Evolutionary conservation across 2,113 vertebrate species (phyloP).

Genomic region (Tor tambroides): DNA sequence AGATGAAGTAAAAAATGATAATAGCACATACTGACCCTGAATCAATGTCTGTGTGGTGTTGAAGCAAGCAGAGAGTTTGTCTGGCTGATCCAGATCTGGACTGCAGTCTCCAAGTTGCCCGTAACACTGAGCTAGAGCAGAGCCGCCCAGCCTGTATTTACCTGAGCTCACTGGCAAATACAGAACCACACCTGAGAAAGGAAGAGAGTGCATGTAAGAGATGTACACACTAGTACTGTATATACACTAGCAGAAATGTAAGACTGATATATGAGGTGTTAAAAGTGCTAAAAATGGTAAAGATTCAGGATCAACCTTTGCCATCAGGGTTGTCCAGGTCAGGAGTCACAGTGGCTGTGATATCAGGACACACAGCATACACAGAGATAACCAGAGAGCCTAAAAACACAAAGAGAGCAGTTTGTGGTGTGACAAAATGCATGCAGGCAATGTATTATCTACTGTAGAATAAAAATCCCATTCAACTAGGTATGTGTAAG

Average conservation of each 20-base stretch:
- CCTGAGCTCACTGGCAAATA: slow-evolving; percentile 82
- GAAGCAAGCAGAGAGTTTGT: slow-evolving; percentile 79
- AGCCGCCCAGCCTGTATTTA: slow-evolving; percentile 84
- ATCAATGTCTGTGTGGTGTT: slow-evolving; percentile 83
- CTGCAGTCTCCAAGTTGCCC: slow-evolving; percentile 85
- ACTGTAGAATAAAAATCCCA: background rate
- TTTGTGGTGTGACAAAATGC: background rate
- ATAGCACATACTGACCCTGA: slow-evolving; percentile 69
- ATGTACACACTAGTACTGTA: slow-evolving; percentile 60
- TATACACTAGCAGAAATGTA: background rate
- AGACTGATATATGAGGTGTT: background rate
- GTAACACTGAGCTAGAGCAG: slow-evolving; percentile 89
- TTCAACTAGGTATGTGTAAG: background rate
- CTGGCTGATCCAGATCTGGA: slow-evolving; percentile 84
- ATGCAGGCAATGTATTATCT: background rate
- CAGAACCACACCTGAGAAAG: slow-evolving; percentile 79
- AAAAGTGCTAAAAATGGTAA: background rate
- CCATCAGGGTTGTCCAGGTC: slow-evolving; percentile 86
- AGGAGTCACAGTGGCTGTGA: slow-evolving; percentile 90
- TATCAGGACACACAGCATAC: slow-evolving; percentile 90
- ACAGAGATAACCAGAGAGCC: slow-evolving; percentile 89
- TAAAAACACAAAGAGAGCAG: slow-evolving; percentile 55
- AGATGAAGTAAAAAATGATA: background rate
- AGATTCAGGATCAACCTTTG: slow-evolving; percentile 73
- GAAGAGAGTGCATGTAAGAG: slow-evolving; percentile 5